Percentiles rank a stretch among this genome's conserved stretches.
phyloP scores from a whole-genome alignment of 2,888 invertebrate genomes.

The Amiota communis region DNA sequence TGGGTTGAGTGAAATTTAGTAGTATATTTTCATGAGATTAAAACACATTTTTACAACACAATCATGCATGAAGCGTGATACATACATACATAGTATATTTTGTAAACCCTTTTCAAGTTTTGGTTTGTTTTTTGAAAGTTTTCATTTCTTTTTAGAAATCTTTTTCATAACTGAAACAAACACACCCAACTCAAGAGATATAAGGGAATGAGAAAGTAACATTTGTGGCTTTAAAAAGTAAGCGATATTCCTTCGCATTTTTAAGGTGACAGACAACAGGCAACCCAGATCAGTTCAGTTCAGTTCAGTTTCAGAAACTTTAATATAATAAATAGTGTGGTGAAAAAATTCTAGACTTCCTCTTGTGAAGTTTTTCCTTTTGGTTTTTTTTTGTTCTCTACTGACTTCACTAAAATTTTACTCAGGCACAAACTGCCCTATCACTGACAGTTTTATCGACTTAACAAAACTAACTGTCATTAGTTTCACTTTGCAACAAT shows the following conservation, averaged over 20 bases:
- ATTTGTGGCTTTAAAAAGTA: slow-evolving; percentile 5
- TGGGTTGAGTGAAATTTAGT: too few species aligned
- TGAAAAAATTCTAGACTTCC: too few species aligned
- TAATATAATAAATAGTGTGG: too few species aligned
- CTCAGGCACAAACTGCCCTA: slow-evolving; percentile 65
- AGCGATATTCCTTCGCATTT: slow-evolving; percentile 1
- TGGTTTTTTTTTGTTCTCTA: slow-evolving; percentile 8
- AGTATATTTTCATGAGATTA: background rate
- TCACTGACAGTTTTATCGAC: slow-evolving; percentile 70
- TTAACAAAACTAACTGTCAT: slow-evolving; percentile 69
- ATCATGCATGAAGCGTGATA: slow-evolving; percentile 15
- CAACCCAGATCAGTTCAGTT: too few species aligned
- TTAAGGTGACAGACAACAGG: slow-evolving; percentile 16
- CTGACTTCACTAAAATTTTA: slow-evolving; percentile 29
- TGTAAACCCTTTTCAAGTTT: slow-evolving; percentile 10
- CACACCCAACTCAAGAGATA: background rate
- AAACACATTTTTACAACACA: slow-evolving; percentile 14
- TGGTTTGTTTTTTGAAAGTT: background rate
- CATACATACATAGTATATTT: too few species aligned
- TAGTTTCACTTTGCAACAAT: slow-evolving; percentile 65
- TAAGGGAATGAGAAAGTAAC: background rate
- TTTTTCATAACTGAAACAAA: background rate
- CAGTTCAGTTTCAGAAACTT: too few species aligned
- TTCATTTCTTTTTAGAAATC: background rate
- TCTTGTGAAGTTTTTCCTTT: background rate